Base-by-base conservation (phyloP, 2,888 invertebrate genomes). In the Salticus scenicus region DNA sequence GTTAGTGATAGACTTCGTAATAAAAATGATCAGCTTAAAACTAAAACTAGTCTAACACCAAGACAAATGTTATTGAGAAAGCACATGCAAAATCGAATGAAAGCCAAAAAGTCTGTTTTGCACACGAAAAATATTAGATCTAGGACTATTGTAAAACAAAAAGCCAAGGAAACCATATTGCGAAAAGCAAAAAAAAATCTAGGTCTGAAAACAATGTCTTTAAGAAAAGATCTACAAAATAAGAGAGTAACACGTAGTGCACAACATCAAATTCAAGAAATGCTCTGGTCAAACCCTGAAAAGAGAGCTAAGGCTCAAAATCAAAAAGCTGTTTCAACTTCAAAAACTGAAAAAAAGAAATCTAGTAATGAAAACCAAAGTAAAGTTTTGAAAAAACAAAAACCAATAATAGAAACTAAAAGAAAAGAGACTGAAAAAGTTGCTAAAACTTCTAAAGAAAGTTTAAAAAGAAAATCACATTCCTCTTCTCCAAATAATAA, bases 181-280 rank as follows among this genome's bases (percentile, higher is more conserved):
- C 80, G 76, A 66, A 80, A 80, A 57, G 72, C 57, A 24, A 80
- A 31, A 33, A 86, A 74, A 33, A 76, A 33, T 42, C 57, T 75
- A 51, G 67, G 63, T 41, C 31, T 76, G 0, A 86, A 86, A 72
- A 86, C 80, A 14, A 86, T 86, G 86, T 86, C 86, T 14, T 76
- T 86, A 0, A 70, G 86, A 66, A 86, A 86, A 30, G 80, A 86
- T 33, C 80, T 76, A 17, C 81, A 81, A 33, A 81, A 81, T 66
- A 87, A 81, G 42, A 67, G 81, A 41, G 77, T 87, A 17, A 87
- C 87, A 30, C 77, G 87, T 8, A 87, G 87, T 82, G 81, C 87
- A 67, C 77, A 77, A 57, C 84, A 79, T 33, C 79, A 79, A 24
- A 78, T 79, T 28, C 78, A 85, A 74, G 84, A 85, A 51, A 64